Evolutionary conservation across 2,797 vertebrate species (phyloP), one percentile per base, ranked within the genome.

Genomic region (Sandelia bainsii): DNA sequence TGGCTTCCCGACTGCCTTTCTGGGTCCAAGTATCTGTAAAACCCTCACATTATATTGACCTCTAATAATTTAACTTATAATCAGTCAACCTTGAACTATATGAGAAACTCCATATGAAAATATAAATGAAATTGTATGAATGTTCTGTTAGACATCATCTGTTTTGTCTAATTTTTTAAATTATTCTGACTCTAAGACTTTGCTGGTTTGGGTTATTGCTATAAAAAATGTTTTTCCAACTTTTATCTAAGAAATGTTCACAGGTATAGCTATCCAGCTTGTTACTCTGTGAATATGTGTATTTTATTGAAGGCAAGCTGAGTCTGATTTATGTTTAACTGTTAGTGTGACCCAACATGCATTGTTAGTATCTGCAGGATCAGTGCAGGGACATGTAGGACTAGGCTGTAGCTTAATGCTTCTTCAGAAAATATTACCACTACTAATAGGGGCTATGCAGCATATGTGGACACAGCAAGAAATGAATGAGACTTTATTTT

Each of bases 381-480:
- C 23, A 45, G 3, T 6, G 29, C n/a, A 42, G 34, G 27, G 37
- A n/a, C 11, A 25, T 3, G 13, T n/a, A 40, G 25, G 20, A 46
- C n/a, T 22, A n/a, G 25, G 19, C 17, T 63, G 25, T 22, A 37
- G 46, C 51, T 56, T 29, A 29, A 29, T 29, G 27, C 27, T 3
- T 49, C 37, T 54, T 49, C 8, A 25, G 32, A 42, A 50, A 48
- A 22, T 44, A 16, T 27, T n/a, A n/a, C n/a, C 1, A 4, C 40
- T 42, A 56, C 37, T 46, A 32, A 61, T 10, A 39, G 17, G n/a
- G 8, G 12, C 45, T 12, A 19, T 0, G n/a, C 19, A 53, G 29
- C 59, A 64, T 7, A 52, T 22, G 29, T 44, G 20, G n/a, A 64
- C 46, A 40, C 63, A 57, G 29, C 22, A 6, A 29, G 5, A 48